phyloP scores from a whole-genome alignment of 2,113 vertebrate species.

The Oncorhynchus gorbuscha region DNA sequence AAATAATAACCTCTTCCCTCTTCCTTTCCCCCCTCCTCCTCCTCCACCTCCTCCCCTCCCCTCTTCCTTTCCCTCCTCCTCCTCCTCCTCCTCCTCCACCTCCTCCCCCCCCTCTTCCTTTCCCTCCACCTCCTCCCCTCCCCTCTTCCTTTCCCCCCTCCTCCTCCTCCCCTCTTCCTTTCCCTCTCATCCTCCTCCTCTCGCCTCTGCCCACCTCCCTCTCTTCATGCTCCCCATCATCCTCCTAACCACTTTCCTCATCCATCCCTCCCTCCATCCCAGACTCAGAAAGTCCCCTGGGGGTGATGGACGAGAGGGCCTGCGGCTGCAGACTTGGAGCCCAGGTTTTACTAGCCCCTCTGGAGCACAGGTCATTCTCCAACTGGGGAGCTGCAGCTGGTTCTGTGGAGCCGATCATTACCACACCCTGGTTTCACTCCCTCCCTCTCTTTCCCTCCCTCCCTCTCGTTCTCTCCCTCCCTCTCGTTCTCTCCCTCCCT shows the following conservation, averaged over 20 bases:
- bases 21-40: too few relatives aligned
- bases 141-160: too few relatives aligned
- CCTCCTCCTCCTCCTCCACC: too few relatives aligned
- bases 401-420: background rate
- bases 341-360: background rate
- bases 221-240: background rate
- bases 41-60: too few relatives aligned
- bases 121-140: too few relatives aligned
- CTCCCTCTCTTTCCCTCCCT: too few relatives aligned
- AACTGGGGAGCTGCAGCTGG: background rate
- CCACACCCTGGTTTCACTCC: background rate
- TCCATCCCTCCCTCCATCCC: background rate
- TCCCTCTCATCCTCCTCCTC: background rate
- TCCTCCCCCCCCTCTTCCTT: too few relatives aligned
- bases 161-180: too few relatives aligned
- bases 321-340: background rate
- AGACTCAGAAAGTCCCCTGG: background rate
- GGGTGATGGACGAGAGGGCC: background rate
- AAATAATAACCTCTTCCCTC: too few relatives aligned
- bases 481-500: too few relatives aligned
- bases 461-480: too few relatives aligned
- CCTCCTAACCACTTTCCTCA: background rate
- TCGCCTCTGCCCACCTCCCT: background rate
- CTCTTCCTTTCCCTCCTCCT: too few relatives aligned
- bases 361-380: background rate